phyloP scores from a whole-genome alignment of 2,797 vertebrate genomes.

The Dallia pectoralis region DNA sequence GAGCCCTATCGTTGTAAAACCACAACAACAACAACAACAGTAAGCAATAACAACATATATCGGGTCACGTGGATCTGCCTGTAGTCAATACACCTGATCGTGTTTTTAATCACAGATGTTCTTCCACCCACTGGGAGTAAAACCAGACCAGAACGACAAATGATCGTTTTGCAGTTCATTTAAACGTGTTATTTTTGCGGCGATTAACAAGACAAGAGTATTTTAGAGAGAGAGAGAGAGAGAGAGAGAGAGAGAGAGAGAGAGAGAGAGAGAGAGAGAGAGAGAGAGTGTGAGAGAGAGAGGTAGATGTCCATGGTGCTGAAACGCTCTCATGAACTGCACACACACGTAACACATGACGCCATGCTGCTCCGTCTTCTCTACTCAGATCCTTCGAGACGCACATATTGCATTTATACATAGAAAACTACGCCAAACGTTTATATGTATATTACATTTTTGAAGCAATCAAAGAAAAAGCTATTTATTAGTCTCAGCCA shows the following conservation, averaged over 20 bases:
- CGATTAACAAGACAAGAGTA: background rate
- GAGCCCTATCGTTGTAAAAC: background rate
- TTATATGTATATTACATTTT: no score
- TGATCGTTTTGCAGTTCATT: background rate
- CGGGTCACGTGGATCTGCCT: background rate
- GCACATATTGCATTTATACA: no score
- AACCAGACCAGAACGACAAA: background rate
- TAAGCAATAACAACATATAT: background rate
- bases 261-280: background rate
- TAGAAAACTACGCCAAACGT: no score
- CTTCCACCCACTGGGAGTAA: background rate
- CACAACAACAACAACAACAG: background rate
- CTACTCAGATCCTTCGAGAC: slow-evolving; percentile 31
- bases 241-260: background rate
- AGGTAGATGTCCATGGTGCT: slow-evolving; percentile 68
- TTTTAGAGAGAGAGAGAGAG: background rate
- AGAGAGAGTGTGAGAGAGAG: background rate
- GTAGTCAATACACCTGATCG: slow-evolving; percentile 8
- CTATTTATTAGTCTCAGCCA: background rate
- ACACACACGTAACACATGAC: slow-evolving; percentile 64
- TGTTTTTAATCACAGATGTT: background rate
- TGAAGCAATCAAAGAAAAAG: background rate
- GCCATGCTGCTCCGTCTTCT: slow-evolving; percentile 46
- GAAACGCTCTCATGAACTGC: slow-evolving; percentile 48
- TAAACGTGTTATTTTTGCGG: background rate